Base-by-base conservation (phyloP, 2,113 vertebrate genomes). In the Psittacus erithacus region DNA sequence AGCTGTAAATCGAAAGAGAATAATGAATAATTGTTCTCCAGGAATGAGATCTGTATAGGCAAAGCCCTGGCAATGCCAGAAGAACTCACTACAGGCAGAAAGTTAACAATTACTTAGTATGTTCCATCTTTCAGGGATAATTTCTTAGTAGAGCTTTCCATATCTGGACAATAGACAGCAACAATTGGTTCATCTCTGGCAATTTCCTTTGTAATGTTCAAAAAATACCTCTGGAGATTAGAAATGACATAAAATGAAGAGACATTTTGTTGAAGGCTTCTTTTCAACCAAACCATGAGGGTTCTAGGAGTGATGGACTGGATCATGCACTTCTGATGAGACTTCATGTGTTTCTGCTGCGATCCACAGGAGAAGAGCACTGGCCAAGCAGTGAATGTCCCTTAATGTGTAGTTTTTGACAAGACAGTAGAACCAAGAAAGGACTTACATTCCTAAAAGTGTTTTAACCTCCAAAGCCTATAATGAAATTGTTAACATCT, bases 241-340 rank as follows among this genome's bases (percentile, higher is more conserved):
- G 73, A 97, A 97, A 96, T 79, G 86, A 52, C 11, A 83, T 75
- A 83, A 88, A 92, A 94, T 82, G 67, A 92, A 94, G 90, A 87
- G 17, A 90, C 50, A 69, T 96, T 92, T 93, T 96, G 12, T 63
- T 92, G 33, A 84, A 20, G 44, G 65, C 25, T 90, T 82, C 35
- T 82, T 85, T 85, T 53, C 29, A 43, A 62, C 2, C 4, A 70
- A 73, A 69, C 41, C 23, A 22, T 13, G 22, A 62, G 11, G 7
- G 8, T 29, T 10, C 5, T 29, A 41, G 3, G 31, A 60, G 14
- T 39, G 10, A n/a, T n/a, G 27, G 3, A 31, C 41, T 12, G 13
- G 27, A 59, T 49, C 6, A 12, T 6, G 4, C 10, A 5, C 14
- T 59, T 70, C 28, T 60, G 33, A 5, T 69, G 23, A 44, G 22